Evolutionary conservation across 2,888 invertebrate species (phyloP).

Genomic region (Chaetogeoica ovagalla): DNA sequence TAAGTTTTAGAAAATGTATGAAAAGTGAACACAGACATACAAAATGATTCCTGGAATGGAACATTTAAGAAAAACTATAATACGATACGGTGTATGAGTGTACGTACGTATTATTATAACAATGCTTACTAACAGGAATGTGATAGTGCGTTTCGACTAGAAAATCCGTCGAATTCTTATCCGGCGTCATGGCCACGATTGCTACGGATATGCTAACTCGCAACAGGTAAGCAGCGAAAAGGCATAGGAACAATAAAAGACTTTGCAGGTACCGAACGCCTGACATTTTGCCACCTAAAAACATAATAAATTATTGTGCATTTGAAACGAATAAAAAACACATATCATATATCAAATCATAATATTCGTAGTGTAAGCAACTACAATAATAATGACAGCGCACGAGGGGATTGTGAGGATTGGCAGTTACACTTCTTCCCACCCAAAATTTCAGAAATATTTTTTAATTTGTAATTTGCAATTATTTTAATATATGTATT

Average conservation of each 20-base stretch:
- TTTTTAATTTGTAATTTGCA: no score
- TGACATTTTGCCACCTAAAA: constrained; percentile 34
- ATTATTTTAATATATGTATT: no score
- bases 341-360: background rate
- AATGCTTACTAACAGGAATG: constrained; percentile 44
- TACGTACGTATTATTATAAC: background rate
- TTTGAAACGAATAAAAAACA: background rate
- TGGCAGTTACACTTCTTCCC: no score
- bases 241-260: constrained; percentile 54
- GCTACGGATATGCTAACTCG: constrained; percentile 56
- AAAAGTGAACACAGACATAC: background rate
- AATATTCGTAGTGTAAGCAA: background rate
- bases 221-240: constrained; percentile 54
- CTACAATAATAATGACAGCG: no score
- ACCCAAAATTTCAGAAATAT: no score
- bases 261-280: constrained; percentile 56
- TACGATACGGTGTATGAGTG: background rate
- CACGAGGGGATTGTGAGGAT: no score
- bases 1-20: background rate
- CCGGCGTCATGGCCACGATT: constrained; percentile 55
- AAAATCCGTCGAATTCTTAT: constrained; percentile 23
- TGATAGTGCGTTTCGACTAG: constrained; percentile 31
- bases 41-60: background rate
- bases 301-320: background rate
- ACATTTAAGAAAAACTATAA: background rate